A percentile compares a stretch with the other conserved stretches of the same genome.
phyloP scores from a whole-genome alignment of 2,888 invertebrate genomes.

The Dasysyrphus tricinctus region DNA sequence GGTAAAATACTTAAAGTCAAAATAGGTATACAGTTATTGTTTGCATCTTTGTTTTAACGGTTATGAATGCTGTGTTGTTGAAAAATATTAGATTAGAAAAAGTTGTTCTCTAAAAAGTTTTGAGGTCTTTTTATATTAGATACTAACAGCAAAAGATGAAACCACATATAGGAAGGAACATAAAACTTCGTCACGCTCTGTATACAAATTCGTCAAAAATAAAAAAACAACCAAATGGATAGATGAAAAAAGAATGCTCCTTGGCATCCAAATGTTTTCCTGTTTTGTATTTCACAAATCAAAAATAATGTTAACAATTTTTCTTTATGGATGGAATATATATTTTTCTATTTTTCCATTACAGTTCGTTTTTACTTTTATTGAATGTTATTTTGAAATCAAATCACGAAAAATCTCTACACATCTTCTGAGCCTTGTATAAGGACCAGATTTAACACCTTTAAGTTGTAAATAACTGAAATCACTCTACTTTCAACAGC shows the following conservation, averaged over 20 bases:
- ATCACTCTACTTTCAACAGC: slow-evolving; percentile 2
- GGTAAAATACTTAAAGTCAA: not conserved
- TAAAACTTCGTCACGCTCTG: not conserved
- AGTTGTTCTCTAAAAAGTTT: not conserved
- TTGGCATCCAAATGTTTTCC: not conserved
- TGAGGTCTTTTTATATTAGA: not conserved
- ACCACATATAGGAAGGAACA: not conserved
- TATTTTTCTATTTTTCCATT: not conserved
- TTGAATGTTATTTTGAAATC: not conserved
- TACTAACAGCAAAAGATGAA: not conserved
- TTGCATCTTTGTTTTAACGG: not conserved
- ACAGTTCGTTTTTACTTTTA: not conserved
- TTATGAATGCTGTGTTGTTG: not conserved
- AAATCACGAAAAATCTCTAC: slow-evolving; percentile 10
- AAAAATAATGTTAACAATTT: not conserved
- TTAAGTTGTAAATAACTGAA: slow-evolving; percentile 19
- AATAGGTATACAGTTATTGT: slow-evolving; percentile 1
- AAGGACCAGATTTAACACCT: not conserved
- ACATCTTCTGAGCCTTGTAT: not conserved
- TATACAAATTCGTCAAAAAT: not conserved
- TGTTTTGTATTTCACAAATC: not conserved
- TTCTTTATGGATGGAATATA: not conserved
- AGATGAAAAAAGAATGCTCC: not conserved
- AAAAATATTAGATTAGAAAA: not conserved
- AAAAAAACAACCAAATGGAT: no score